Conservation (phyloP, 2,888 invertebrate genomes). For the Macaria notata region DNA sequence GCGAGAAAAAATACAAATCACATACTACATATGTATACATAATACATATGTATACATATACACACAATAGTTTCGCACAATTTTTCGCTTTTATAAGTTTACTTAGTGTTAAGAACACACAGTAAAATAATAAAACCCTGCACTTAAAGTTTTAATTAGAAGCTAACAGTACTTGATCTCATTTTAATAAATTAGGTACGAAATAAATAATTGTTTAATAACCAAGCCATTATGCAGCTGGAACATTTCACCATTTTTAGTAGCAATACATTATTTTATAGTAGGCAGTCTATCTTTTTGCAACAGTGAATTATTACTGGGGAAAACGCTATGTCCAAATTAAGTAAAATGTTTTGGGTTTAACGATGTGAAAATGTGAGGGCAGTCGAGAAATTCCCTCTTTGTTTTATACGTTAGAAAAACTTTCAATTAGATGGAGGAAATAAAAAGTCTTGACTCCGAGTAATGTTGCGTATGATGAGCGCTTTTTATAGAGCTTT, state of each 20-base stretch:
- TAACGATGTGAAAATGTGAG: constrained; percentile 41
- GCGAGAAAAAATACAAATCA: too few relatives aligned
- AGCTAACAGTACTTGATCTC: too few relatives aligned
- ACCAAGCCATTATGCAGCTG: background rate
- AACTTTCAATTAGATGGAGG: constrained; percentile 31
- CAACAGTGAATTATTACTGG: constrained; percentile 18
- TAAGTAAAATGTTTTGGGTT: constrained; percentile 41
- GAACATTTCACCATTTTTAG: background rate
- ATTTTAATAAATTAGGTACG: too few relatives aligned
- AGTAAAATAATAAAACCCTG: too few relatives aligned
- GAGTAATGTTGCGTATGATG: constrained; percentile 9
- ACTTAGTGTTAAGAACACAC: too few relatives aligned
- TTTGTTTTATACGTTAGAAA: constrained; percentile 29
- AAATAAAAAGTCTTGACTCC: constrained; percentile 23
- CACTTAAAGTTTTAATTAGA: too few relatives aligned
- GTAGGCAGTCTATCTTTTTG: constrained; percentile 11
- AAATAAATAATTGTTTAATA: too few relatives aligned
- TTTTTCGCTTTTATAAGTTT: too few relatives aligned
- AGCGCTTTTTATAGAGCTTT: too few relatives aligned
- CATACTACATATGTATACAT: too few relatives aligned
- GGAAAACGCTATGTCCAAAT: constrained; percentile 37
- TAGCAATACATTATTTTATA: constrained; percentile 8
- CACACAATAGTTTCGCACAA: too few relatives aligned
- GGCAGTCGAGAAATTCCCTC: constrained; percentile 23
- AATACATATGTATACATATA: too few relatives aligned